A percentile compares a stretch with the other conserved stretches of the same genome.
Conservation (phyloP, 2,797 vertebrate species). For the Avahi laniger region DNA sequence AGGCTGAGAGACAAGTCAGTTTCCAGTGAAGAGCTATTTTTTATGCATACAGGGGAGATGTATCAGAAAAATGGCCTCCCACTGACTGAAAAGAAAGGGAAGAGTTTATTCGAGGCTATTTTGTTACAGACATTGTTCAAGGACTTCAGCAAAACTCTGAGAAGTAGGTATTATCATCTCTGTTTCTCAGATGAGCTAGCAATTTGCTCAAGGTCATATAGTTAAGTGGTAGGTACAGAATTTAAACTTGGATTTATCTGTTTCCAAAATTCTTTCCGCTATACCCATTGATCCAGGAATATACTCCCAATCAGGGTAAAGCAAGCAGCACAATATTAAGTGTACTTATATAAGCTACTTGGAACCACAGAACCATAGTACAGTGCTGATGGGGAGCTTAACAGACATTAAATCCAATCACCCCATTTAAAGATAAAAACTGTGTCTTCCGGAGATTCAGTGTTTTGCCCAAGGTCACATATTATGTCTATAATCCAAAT, state of each 20-base stretch:
- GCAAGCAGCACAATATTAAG: background rate
- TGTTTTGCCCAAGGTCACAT: background rate
- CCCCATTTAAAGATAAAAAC: background rate
- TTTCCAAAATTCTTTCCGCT: background rate
- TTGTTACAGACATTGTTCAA: slow-evolving; percentile 49
- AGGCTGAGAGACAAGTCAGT: background rate
- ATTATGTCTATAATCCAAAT: background rate
- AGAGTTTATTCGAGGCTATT: background rate
- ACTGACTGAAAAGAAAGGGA: background rate
- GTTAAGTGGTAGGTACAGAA: background rate
- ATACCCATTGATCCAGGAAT: background rate
- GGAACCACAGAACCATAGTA: background rate
- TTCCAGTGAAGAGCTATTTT: slow-evolving; percentile 18
- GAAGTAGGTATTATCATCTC: slow-evolving; percentile 24
- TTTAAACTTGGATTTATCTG: slow-evolving; percentile 42
- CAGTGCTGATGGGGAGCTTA: background rate
- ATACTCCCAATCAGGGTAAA: background rate
- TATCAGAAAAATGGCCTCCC: background rate
- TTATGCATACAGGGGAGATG: background rate
- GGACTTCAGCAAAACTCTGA: background rate
- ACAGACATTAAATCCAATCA: background rate
- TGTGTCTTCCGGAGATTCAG: background rate
- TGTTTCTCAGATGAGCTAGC: slow-evolving; percentile 14
- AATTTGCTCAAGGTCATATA: slow-evolving; percentile 33
- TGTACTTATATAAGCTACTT: background rate